A percentile compares a stretch with the other conserved stretches of the same genome.
Conservation (phyloP, 2,888 invertebrate species). For the Cantharis nigra region DNA sequence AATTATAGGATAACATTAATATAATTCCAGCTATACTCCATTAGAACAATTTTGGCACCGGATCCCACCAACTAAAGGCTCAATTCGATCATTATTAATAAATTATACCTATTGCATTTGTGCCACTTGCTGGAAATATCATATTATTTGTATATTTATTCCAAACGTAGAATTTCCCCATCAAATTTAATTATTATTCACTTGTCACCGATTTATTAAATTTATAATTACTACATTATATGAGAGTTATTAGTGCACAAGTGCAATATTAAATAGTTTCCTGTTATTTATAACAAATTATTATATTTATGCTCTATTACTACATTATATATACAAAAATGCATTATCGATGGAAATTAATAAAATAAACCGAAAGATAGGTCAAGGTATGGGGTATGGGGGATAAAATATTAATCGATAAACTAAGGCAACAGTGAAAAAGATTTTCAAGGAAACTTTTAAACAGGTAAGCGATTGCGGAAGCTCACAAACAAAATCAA, state of each 20-base stretch:
- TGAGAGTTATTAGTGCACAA: background rate
- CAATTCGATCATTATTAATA: background rate
- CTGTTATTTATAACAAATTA: background rate
- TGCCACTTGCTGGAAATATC: background rate
- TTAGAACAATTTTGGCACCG: background rate
- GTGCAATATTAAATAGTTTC: background rate
- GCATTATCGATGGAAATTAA: background rate
- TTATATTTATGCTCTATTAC: background rate
- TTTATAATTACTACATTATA: background rate
- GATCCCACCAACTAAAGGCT: background rate
- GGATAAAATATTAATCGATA: background rate
- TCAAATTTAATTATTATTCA: background rate
- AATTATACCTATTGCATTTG: background rate
- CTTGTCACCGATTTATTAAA: background rate
- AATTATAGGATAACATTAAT: background rate
- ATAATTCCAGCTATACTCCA: background rate
- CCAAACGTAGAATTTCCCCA: background rate
- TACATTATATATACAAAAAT: background rate
- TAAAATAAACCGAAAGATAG: background rate
- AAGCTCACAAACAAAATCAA: background rate
- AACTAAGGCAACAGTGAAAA: background rate
- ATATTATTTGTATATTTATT: background rate
- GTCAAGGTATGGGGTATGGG: background rate
- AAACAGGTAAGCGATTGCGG: background rate
- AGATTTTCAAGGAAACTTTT: background rate